Evolutionary conservation across 2,888 invertebrate genomes (phyloP).

Genomic region (Tenthredo scrophulariae): DNA sequence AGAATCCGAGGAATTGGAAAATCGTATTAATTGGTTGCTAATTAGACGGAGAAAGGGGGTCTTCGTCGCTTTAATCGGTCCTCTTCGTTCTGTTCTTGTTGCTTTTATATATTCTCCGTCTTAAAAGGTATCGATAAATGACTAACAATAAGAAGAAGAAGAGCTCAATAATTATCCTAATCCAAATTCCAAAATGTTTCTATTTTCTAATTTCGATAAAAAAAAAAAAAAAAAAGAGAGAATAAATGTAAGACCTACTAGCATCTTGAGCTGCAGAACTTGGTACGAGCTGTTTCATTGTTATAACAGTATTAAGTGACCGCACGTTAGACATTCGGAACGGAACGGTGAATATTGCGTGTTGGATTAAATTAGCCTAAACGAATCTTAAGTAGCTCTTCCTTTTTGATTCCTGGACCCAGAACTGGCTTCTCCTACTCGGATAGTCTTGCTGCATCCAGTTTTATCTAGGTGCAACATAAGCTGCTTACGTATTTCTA

Average conservation of each 20-base stretch:
- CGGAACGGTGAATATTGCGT: conserved; percentile 22
- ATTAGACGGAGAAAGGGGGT: background rate
- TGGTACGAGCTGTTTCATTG: background rate
- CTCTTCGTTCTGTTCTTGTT: background rate
- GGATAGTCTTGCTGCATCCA: background rate
- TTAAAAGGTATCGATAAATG: background rate
- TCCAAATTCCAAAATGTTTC: background rate
- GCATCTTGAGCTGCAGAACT: background rate
- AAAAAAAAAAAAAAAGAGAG: background rate
- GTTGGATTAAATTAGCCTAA: conserved; percentile 44
- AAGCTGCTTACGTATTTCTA: background rate
- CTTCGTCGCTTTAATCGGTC: background rate
- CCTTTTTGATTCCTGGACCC: conserved; percentile 34
- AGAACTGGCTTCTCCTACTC: background rate
- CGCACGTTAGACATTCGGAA: background rate
- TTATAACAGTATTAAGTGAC: background rate
- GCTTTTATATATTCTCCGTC: background rate
- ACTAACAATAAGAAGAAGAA: background rate
- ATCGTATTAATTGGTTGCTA: conserved; percentile 46
- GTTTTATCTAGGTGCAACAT: background rate
- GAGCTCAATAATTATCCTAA: background rate
- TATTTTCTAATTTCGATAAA: background rate
- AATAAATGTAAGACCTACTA: background rate
- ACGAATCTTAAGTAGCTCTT: conserved; percentile 49
- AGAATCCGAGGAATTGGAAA: conserved; percentile 33